Evolutionary conservation across 2,797 vertebrate genomes (phyloP).

Genomic region (Acipenser oxyrinchus): DNA sequence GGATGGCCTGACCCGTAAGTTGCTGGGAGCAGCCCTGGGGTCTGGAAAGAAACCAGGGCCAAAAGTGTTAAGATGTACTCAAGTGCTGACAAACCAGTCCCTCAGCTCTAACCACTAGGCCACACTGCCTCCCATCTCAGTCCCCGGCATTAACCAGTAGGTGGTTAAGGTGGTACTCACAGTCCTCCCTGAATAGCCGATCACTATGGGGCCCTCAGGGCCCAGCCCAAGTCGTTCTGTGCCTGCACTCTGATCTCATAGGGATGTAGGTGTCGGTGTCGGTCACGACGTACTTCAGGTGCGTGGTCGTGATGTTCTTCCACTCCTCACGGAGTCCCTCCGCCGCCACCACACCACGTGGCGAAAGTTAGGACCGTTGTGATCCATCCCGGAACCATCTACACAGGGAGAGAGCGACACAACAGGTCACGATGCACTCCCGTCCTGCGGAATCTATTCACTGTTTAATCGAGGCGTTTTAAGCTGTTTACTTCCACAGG

Average conservation of each 20-base stretch:
- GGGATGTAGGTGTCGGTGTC: constrained; percentile 77
- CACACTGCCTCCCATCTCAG: too few species aligned
- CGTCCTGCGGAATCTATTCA: neutral
- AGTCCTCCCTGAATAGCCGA: constrained; percentile 87
- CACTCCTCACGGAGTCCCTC: constrained; percentile 71
- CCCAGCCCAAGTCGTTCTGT: constrained; percentile 80
- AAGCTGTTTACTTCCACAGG: neutral
- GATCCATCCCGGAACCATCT: constrained; percentile 55
- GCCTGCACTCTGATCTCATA: constrained; percentile 92
- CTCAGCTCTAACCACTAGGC: too few species aligned
- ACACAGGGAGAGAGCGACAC: constrained; percentile 50
- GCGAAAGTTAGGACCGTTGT: constrained; percentile 77
- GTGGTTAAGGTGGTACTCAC: constrained; percentile 60
- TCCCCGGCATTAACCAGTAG: too few species aligned
- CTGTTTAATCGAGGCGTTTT: neutral
- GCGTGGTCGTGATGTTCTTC: constrained; percentile 66
- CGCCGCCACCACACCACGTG: constrained; percentile 80
- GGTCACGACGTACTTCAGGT: constrained; percentile 60
- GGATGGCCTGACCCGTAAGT: constrained; percentile 73
- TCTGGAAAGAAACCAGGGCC: constrained; percentile 46
- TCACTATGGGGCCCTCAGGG: constrained; percentile 69
- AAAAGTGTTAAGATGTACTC: neutral
- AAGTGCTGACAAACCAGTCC: too few species aligned
- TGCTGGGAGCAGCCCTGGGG: constrained; percentile 73
- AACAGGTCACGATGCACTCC: neutral